Evolutionary conservation across 2,113 vertebrate genomes (phyloP).

Genomic region (Megaceryle maxima): DNA sequence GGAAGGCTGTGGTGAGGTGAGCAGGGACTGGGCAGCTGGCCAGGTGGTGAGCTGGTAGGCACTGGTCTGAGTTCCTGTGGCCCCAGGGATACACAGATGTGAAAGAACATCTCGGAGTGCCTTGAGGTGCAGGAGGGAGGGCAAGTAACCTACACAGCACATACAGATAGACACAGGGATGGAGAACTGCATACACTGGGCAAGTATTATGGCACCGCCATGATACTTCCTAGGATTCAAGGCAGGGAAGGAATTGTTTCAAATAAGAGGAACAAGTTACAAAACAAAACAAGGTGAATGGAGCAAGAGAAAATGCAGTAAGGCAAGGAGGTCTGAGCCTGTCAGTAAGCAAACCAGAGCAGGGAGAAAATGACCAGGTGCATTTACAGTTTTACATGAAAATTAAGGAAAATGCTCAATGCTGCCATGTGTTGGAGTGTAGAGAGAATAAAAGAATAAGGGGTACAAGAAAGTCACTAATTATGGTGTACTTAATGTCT

Average conservation of each 20-base stretch:
- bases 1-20: background rate
- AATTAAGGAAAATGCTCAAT: background rate
- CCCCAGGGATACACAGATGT: background rate
- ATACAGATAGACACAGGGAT: background rate
- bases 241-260: background rate
- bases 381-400: background rate
- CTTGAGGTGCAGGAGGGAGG: background rate
- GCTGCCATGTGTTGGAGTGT: background rate
- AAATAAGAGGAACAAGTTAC: background rate
- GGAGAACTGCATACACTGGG: background rate
- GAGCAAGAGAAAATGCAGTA: background rate
- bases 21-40: background rate
- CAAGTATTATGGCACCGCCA: background rate
- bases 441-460: background rate
- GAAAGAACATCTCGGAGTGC: background rate
- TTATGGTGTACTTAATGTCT: background rate
- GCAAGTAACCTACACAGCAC: background rate
- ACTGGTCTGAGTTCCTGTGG: background rate
- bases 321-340: background rate
- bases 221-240: background rate
- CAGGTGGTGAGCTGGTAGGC: background rate
- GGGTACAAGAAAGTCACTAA: background rate
- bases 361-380: background rate
- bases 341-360: background rate
- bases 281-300: background rate